Evolutionary conservation across 1,140 invertebrate species (phyloP), one percentile per base, ranked within the genome.

Genomic region (Drosophila ogumai): DNA sequence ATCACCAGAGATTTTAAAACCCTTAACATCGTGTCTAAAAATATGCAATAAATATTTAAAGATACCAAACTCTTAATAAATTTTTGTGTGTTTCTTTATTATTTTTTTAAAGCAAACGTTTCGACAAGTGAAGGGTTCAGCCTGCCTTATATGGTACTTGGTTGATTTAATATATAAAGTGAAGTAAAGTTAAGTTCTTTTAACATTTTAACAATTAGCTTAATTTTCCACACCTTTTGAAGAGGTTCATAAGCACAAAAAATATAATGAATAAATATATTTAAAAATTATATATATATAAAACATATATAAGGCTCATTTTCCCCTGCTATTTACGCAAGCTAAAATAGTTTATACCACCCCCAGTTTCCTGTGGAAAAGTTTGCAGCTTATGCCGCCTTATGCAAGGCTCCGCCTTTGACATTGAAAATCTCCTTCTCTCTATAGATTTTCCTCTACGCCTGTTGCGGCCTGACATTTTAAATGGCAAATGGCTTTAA

Each of bases 401-500:
- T 64, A 40, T 64, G 69, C 54, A 58, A 40, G n/a, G 22, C 34
- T 9, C 15, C 34, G 32, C 15, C 52, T 56, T 60, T 59, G 50
- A 65, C 52, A 44, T 56, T 34, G 34, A 36, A 40, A 64, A 47
- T 47, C 22, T 25, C 13, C 25, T 22, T 13, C 61, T 34, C 54
- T 19, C 13, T 44, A 32, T 28, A 15, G 3, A 17, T 12, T 22
- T 49, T 36, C 12, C 44, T 12, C n/a, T 10, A 10, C 28, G 59
- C 74, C 56, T 32, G 64, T 41, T 69, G 64, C 59, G 34, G 52
- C 75, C 65, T 61, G 77, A 65, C 46, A 34, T 66, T 65, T 74
- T 25, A 75, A 81, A 81, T 80, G 78, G 46, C 78, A 55, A 69
- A 40, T 31, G 71, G 63, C 63, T 68, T 69, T 52, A 61, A 43